Percentiles rank a stretch among this genome's conserved stretches.
Evolutionary conservation across 1,140 invertebrate genomes (phyloP).

Genomic region (Drosophila lowei): DNA sequence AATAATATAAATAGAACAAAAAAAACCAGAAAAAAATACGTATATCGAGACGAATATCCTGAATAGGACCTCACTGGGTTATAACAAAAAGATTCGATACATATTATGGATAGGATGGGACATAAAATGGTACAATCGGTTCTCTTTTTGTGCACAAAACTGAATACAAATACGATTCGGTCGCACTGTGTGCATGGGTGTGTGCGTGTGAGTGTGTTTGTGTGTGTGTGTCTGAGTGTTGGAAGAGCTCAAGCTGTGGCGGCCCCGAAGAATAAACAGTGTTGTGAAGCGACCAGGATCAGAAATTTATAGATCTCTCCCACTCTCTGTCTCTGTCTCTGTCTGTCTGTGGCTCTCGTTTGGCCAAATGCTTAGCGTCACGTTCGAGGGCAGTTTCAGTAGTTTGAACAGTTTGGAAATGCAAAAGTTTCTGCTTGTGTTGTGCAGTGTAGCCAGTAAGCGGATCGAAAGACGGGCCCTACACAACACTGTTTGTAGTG

Average conservation of each 20-base stretch:
- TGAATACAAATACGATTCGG: slow-evolving; percentile 25
- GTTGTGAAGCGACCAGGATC: slow-evolving; percentile 6
- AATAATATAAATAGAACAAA: not conserved
- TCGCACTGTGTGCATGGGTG: slow-evolving; percentile 10
- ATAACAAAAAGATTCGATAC: slow-evolving; percentile 22
- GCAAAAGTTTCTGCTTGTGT: too few species aligned
- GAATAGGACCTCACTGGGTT: slow-evolving; percentile 8
- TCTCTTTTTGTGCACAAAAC: slow-evolving; percentile 13
- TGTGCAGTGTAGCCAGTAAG: not conserved
- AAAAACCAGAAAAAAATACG: slow-evolving; percentile 13
- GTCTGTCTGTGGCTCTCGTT: slow-evolving; percentile 7
- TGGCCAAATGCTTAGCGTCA: slow-evolving; percentile 19
- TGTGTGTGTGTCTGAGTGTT: slow-evolving; percentile 28
- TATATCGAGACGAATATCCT: slow-evolving; percentile 18
- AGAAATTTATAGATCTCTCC: not conserved
- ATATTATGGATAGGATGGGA: slow-evolving; percentile 3
- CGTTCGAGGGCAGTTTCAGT: slow-evolving; percentile 45
- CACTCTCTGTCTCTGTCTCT: not conserved
- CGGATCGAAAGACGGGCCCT: not conserved
- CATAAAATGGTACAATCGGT: not conserved
- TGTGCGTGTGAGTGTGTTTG: slow-evolving; percentile 22
- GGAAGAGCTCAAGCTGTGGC: slow-evolving; percentile 56
- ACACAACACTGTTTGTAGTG: too few species aligned
- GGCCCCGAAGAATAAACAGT: slow-evolving; percentile 28
- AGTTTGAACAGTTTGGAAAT: slow-evolving; percentile 29